Base-by-base conservation (phyloP, 2,888 invertebrate genomes). In the Mamestra brassicae region DNA sequence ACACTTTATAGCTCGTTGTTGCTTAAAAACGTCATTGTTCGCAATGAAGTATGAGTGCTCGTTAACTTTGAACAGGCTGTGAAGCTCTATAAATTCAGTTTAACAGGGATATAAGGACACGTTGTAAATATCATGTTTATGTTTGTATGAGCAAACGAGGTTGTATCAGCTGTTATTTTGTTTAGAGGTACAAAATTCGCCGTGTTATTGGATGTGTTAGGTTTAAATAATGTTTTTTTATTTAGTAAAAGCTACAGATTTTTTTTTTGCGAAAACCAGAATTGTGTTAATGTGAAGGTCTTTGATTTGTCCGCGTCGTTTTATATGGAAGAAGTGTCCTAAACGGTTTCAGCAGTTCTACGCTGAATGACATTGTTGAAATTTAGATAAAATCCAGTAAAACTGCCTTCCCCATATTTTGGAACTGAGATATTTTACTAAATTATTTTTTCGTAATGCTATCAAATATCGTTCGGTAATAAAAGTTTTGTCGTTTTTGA, bases 61-160 rank as follows among this genome's bases (percentile, higher is more conserved):
- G 50, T 73, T 52, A 73, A 52, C 55, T 73, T 26, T 71, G 42
- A 78, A 58, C 45, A 17, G 45, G 45, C 54, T 55, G 73, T 72
- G 78, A 73, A 70, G 45, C 60, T 50, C 26, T 57, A 42, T 67
- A 73, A 78, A 66, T 26, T 61, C 47, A n/a, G 55, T 69, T 55
- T 66, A 69, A 65, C 36, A 66, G 54, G 38, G 26, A n/a, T 47
- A 57, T 50, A 68, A 62, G n/a, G 52, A 57, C 60, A 54, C 10
- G 61, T n/a, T 66, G 47, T 66, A 45, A 76, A 65, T 10, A 15
- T 50, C 36, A 61, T 36, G 52, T 52, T 77, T 68, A 47, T 71
- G n/a, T 65, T 60, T 26, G 13, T 42, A 34, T n/a, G 15, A 62
- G 62, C 26, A 36, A 55, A 52, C 34, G 36, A 47, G 36, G 7